These are phyloP conservation scores for Gambusia holbrooki DNA, from an alignment of 2,113 vertebrate genomes.

Conservation along the genomic window DNA sequence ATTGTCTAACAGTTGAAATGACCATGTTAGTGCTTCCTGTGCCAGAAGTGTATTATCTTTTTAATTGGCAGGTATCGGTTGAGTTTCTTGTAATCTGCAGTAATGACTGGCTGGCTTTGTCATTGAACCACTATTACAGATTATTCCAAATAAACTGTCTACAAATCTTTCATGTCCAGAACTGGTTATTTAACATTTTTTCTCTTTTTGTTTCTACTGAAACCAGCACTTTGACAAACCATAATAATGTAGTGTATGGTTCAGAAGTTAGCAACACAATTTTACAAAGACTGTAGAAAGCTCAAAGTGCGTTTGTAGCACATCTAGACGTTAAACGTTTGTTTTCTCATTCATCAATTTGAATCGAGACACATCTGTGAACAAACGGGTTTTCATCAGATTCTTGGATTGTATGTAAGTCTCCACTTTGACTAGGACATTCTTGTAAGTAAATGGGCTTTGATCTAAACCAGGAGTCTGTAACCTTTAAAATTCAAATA, in stretches of 20 bases:
- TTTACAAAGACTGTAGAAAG: background rate
- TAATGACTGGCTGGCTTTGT: background rate
- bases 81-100: constrained; percentile 6
- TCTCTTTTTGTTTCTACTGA: too few species aligned
- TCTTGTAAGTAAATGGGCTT: too few species aligned
- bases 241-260: background rate
- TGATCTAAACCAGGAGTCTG: too few species aligned
- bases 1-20: background rate
- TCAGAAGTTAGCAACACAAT: background rate
- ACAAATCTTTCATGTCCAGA: background rate
- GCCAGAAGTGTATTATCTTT: background rate
- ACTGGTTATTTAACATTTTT: too few species aligned
- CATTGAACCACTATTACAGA: background rate
- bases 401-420: background rate
- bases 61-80: background rate
- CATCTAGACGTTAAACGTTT: background rate
- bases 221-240: too few species aligned
- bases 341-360: background rate
- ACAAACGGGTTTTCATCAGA: too few species aligned
- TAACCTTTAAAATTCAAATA: too few species aligned
- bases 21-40: constrained; percentile 33
- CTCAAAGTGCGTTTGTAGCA: background rate
- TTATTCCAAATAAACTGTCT: background rate
- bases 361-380: background rate
- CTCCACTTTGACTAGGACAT: background rate